These are phyloP conservation scores for Scarus forsteni DNA, from an alignment of 2,797 vertebrate species.

Conservation along the genomic window DNA sequence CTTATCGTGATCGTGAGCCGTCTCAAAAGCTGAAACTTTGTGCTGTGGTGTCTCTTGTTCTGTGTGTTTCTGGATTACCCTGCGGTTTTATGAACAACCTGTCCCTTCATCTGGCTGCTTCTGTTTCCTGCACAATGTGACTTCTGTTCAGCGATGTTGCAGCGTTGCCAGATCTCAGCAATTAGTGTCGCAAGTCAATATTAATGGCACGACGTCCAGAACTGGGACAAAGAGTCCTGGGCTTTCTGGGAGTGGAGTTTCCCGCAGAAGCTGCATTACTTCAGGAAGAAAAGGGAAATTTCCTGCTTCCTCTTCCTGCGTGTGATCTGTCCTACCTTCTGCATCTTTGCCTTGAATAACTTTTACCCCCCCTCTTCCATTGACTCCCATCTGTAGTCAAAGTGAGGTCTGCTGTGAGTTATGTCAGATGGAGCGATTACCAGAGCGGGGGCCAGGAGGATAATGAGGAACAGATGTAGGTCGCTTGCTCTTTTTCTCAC, in stretches of 20 bases:
- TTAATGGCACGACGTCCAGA: constrained; percentile 29
- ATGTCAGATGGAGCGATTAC: constrained; percentile 94
- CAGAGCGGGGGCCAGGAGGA: constrained; percentile 84
- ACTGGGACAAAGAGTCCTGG: neutral
- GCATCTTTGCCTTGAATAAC: constrained; percentile 83
- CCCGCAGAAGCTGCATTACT: constrained; percentile 2
- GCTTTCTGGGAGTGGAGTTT: constrained; percentile 17
- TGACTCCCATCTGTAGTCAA: constrained; percentile 86
- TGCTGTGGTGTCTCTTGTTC: neutral
- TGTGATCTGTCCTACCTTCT: constrained; percentile 54
- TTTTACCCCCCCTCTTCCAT: constrained; percentile 47
- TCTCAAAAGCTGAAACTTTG: no score
- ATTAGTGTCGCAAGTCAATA: constrained; percentile 56
- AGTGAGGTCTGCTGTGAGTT: constrained; percentile 89
- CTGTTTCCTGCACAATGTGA: constrained; percentile 53
- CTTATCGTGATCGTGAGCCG: no score
- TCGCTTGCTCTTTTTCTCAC: constrained; percentile 69
- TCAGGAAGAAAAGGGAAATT: neutral
- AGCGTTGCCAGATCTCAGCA: constrained; percentile 55
- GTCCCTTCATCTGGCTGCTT: constrained; percentile 56
- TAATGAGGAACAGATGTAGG: constrained; percentile 95
- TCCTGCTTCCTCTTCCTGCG: constrained; percentile 21
- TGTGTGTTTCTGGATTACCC: constrained; percentile 30
- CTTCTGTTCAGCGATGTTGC: constrained; percentile 34
- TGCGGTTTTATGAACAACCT: constrained; percentile 56